Evolutionary conservation across 1,140 invertebrate genomes (phyloP).

Genomic region (Colletes latitarsis): DNA sequence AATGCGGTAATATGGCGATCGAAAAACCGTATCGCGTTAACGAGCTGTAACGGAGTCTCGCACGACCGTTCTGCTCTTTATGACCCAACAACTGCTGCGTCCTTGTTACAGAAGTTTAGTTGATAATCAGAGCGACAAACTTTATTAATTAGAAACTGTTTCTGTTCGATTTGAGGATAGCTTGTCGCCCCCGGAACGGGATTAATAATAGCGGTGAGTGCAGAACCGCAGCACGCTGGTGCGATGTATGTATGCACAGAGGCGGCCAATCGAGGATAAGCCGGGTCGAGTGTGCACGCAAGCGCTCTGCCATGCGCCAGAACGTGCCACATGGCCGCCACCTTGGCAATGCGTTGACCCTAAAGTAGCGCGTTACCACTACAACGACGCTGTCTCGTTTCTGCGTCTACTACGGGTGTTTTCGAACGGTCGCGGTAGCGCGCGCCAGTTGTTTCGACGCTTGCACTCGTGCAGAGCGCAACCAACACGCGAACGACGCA

Average conservation of each 20-base stretch:
- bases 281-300: slow-evolving; percentile 63
- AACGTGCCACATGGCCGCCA: slow-evolving; percentile 77
- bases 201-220: slow-evolving; percentile 48
- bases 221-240: slow-evolving; percentile 21
- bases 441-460: slow-evolving; percentile 39
- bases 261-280: slow-evolving; percentile 49
- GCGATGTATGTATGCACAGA: slow-evolving; percentile 24
- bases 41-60: too few species aligned
- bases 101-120: too few species aligned
- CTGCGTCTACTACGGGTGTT: slow-evolving; percentile 18
- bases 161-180: slow-evolving; percentile 11
- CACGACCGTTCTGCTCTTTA: too few species aligned
- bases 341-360: slow-evolving; percentile 79
- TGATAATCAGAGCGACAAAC: too few species aligned
- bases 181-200: slow-evolving; percentile 30
- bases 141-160: not conserved
- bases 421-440: not conserved
- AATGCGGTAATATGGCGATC: too few species aligned
- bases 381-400: slow-evolving; percentile 13
- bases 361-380: slow-evolving; percentile 71
- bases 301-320: slow-evolving; percentile 69
- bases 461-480: slow-evolving; percentile 22
- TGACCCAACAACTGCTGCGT: too few species aligned
- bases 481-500: not conserved
- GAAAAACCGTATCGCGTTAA: too few species aligned